phyloP scores from a whole-genome alignment of 2,888 invertebrate genomes.

The Apamea sordens region DNA sequence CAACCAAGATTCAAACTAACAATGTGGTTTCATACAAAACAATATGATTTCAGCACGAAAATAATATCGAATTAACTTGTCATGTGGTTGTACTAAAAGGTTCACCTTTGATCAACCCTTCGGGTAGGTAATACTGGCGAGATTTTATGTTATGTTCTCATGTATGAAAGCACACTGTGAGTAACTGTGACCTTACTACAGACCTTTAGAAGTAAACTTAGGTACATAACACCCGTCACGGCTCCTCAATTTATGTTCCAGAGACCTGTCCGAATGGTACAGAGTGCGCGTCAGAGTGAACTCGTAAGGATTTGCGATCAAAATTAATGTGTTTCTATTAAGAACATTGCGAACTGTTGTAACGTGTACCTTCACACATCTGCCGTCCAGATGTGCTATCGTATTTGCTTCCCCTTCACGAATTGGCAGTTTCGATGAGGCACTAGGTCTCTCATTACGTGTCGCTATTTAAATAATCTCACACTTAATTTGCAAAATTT shows the following conservation, averaged over 20 bases:
- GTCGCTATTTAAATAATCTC: slow-evolving; percentile 57
- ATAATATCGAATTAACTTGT: background rate
- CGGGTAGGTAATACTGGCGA: too few species aligned
- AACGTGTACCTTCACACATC: slow-evolving; percentile 88
- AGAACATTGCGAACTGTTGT: slow-evolving; percentile 87
- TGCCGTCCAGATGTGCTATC: slow-evolving; percentile 89
- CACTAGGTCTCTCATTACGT: slow-evolving; percentile 60
- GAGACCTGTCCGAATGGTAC: slow-evolving; percentile 94
- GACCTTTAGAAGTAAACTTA: slow-evolving; percentile 69
- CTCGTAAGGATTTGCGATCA: slow-evolving; percentile 93
- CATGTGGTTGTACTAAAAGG: too few species aligned
- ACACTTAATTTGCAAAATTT: slow-evolving; percentile 57
- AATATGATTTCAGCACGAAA: background rate
- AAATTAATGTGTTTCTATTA: slow-evolving; percentile 88
- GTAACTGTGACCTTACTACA: slow-evolving; percentile 60
- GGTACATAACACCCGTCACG: slow-evolving; percentile 84
- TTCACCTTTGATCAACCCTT: too few species aligned
- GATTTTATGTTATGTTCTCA: background rate
- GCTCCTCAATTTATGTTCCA: slow-evolving; percentile 89
- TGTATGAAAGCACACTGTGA: slow-evolving; percentile 60
- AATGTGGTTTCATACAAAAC: slow-evolving; percentile 64
- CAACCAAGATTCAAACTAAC: slow-evolving; percentile 60
- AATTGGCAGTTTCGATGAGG: slow-evolving; percentile 85
- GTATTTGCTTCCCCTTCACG: slow-evolving; percentile 85
- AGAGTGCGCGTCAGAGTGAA: slow-evolving; percentile 96